These are phyloP conservation scores for Hippocampus guttulatus DNA, from an alignment of 2,113 vertebrate genomes.

Conservation along the genomic window DNA sequence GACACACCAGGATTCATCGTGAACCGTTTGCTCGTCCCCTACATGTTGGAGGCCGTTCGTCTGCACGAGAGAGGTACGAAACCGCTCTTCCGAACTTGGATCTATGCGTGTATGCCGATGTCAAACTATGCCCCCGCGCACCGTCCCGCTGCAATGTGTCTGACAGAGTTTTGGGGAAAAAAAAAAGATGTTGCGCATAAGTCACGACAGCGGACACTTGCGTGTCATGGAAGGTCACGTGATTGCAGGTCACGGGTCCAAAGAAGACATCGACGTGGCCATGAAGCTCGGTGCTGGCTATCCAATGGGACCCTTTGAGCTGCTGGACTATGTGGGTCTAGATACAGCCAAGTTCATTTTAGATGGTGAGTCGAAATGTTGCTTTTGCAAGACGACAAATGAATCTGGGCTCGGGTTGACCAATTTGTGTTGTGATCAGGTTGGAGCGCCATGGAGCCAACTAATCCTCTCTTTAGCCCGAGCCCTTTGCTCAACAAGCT, in stretches of 20 bases:
- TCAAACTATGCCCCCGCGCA: no score
- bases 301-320: slow-evolving; percentile 97
- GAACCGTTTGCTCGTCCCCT: slow-evolving; percentile 91
- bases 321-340: slow-evolving; percentile 91
- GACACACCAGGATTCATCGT: slow-evolving; percentile 96
- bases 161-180: no score
- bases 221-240: background rate
- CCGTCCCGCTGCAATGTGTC: no score
- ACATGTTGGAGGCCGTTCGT: slow-evolving; percentile 85
- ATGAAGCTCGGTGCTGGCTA: slow-evolving; percentile 95
- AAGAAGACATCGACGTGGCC: slow-evolving; percentile 92
- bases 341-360: slow-evolving; percentile 92
- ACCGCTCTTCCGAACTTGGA: background rate
- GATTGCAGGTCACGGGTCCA: slow-evolving; percentile 85
- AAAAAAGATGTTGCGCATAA: no score
- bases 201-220: no score
- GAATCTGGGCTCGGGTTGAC: background rate
- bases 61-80: slow-evolving; percentile 83
- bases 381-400: background rate
- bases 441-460: slow-evolving; percentile 78
- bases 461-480: slow-evolving; percentile 81
- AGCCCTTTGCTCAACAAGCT: slow-evolving; percentile 80
- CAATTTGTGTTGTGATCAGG: slow-evolving; percentile 63
- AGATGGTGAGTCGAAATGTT: slow-evolving; percentile 77
- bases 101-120: no score